phyloP scores from a whole-genome alignment of 2,113 vertebrate genomes.

The Cryptotis parvus region DNA sequence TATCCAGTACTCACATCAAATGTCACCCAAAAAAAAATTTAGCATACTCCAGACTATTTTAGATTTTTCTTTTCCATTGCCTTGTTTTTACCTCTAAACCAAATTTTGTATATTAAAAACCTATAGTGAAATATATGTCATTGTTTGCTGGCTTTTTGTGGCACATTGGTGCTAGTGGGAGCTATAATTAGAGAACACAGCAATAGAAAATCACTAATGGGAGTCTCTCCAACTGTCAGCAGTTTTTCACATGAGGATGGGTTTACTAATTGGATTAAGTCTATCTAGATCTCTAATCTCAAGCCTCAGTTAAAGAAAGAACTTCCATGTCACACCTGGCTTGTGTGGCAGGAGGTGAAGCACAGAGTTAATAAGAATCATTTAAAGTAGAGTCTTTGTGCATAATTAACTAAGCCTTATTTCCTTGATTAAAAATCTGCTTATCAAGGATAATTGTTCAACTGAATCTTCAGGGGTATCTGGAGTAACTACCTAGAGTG shows the following conservation, averaged over 20 bases:
- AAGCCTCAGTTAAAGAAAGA: slow-evolving; percentile 80
- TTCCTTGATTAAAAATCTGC: slow-evolving; percentile 88
- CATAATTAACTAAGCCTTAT: slow-evolving; percentile 85
- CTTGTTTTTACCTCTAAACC: neutral
- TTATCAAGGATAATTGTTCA: slow-evolving; percentile 81
- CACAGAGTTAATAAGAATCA: slow-evolving; percentile 83
- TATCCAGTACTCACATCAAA: neutral
- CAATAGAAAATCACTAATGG: slow-evolving; percentile 75
- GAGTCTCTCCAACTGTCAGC: slow-evolving; percentile 81
- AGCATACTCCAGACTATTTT: neutral
- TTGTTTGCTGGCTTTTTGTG: slow-evolving; percentile 18
- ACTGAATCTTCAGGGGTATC: slow-evolving; percentile 70
- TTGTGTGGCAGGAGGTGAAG: slow-evolving; percentile 79
- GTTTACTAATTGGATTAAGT: slow-evolving; percentile 86
- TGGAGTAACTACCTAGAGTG: slow-evolving; percentile 65
- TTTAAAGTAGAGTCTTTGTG: slow-evolving; percentile 82
- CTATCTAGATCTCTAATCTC: slow-evolving; percentile 78
- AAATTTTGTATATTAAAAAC: neutral
- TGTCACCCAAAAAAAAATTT: neutral
- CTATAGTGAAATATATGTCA: slow-evolving; percentile 10
- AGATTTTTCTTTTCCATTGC: neutral
- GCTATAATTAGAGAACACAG: slow-evolving; percentile 81
- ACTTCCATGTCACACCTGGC: slow-evolving; percentile 75
- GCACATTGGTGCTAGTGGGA: slow-evolving; percentile 29
- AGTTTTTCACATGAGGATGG: slow-evolving; percentile 79